Percentiles rank a stretch among this genome's conserved stretches.
These are phyloP conservation scores for Calyptomena viridis DNA, from an alignment of 2,113 vertebrate genomes.

Conservation along the genomic window DNA sequence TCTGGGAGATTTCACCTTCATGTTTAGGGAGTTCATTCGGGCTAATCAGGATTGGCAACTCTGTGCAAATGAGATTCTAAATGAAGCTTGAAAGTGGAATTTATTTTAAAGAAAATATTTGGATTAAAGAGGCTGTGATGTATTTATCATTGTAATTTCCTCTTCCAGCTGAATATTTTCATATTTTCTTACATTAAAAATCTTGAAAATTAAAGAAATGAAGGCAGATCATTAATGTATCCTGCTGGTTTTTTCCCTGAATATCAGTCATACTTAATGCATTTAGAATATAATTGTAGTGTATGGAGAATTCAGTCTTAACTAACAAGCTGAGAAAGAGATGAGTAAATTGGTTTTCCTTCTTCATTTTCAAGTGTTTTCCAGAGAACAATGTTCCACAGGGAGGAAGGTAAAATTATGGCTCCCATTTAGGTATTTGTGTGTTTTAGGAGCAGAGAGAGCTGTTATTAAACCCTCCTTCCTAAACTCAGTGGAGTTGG, in stretches of 20 bases:
- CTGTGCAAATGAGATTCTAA: slow-evolving; percentile 23
- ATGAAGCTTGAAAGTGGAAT: slow-evolving; percentile 1
- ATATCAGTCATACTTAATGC: slow-evolving; percentile 29
- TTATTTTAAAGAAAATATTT: slow-evolving; percentile 33
- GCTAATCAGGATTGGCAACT: slow-evolving; percentile 34
- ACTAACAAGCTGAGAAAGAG: slow-evolving; percentile 15
- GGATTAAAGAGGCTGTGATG: neutral
- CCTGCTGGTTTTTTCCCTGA: neutral
- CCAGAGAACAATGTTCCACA: slow-evolving; percentile 4
- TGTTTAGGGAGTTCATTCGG: neutral
- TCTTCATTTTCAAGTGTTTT: slow-evolving; percentile 35
- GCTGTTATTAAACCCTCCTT: neutral
- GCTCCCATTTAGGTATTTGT: neutral
- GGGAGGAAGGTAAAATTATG: slow-evolving; percentile 24
- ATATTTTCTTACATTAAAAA: slow-evolving; percentile 3
- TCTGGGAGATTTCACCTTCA: slow-evolving; percentile 23
- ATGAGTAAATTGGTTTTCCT: slow-evolving; percentile 38
- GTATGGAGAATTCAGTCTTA: slow-evolving; percentile 33
- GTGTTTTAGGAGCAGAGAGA: slow-evolving; percentile 5
- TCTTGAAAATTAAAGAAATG: neutral
- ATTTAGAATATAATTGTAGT: slow-evolving; percentile 22
- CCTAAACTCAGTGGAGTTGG: neutral
- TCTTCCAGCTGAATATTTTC: neutral
- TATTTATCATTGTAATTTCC: neutral
- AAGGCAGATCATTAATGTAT: neutral